Base-by-base conservation (phyloP, 1,140 invertebrate species). In the Micrasema minimum region DNA sequence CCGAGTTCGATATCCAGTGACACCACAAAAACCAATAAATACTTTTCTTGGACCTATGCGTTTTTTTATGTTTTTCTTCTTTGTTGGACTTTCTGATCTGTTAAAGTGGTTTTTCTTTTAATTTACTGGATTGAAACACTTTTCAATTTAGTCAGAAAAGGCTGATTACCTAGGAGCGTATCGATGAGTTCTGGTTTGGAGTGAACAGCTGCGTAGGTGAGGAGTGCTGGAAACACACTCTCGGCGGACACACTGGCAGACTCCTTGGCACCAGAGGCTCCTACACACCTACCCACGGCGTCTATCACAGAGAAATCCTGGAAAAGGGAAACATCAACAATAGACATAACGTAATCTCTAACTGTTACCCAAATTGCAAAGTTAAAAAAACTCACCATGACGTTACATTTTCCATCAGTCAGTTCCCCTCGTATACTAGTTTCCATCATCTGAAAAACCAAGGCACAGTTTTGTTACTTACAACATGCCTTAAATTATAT, bases 401-500 rank as follows among this genome's bases (percentile, higher is more conserved):
- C 38, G 41, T 55, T 55, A 41, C 20, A 75, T 1, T 79, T 76
- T 1, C 83, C 82, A 1, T 64, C 45, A 2, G 86, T 88, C 20
- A 88, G 75, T 76, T 88, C 87, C 23, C 87, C 87, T 45, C 87
- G 80, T 66, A 87, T 91, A 81, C 93, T 96, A 0, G 87, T 88
- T 75, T 89, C 85, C 88, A 97, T 91, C 89, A 96, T 91, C 88
- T 92, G 71, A 38, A 81, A 77, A 61, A 51, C 43, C 50, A 48
- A 22, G 16, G 1, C 18, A 61, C 18, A 12, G 37, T 57, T 57
- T 35, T 37, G 18, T 16, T 51, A 11, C 10, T 5, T 38, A 38
- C 5, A 38, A 38, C 5, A 4, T 43, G 41, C 12, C 0, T 6
- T 43, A 0, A 7, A n/a, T n/a, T n/a, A 9, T 2, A 43, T n/a